Evolutionary conservation across 2,113 vertebrate species (phyloP).

Genomic region (Calypte anna): DNA sequence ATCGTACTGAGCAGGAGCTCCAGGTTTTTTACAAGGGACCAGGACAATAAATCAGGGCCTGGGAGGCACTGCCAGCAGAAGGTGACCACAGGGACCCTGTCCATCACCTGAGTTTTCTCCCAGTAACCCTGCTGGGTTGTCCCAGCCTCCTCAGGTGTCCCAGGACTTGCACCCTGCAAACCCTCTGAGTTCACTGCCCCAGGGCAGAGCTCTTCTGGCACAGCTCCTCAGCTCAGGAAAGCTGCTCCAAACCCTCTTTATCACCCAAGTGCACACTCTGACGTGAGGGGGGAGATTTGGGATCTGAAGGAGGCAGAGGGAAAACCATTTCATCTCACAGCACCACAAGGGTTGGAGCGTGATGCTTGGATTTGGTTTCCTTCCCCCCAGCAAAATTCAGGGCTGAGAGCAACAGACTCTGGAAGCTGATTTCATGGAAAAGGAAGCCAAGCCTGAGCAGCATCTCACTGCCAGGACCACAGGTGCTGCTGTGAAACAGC

Average conservation of each 20-base stretch:
- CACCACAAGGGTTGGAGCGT: neutral
- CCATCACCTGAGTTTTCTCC: fast-evolving
- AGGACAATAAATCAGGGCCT: fast-evolving
- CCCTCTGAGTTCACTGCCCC: fast-evolving
- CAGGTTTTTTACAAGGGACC: neutral
- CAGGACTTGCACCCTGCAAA: too few species aligned
- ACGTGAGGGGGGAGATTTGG: fast-evolving
- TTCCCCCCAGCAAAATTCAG: neutral
- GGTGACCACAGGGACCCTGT: neutral
- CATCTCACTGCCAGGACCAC: neutral
- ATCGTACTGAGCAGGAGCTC: too few species aligned
- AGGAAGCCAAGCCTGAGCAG: neutral
- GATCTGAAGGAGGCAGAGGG: neutral
- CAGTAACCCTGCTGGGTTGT: neutral
- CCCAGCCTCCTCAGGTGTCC: too few species aligned
- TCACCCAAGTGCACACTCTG: fast-evolving
- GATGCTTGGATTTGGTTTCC: neutral
- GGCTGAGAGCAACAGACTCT: neutral
- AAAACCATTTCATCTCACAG: neutral
- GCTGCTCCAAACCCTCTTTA: neutral
- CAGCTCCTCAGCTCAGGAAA: neutral
- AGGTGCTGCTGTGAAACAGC: neutral
- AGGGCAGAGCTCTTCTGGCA: neutral
- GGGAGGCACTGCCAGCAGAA: neutral
- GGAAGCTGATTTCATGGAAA: neutral